Conservation (phyloP, 2,113 vertebrate species). For the Tonatia bakeri region DNA sequence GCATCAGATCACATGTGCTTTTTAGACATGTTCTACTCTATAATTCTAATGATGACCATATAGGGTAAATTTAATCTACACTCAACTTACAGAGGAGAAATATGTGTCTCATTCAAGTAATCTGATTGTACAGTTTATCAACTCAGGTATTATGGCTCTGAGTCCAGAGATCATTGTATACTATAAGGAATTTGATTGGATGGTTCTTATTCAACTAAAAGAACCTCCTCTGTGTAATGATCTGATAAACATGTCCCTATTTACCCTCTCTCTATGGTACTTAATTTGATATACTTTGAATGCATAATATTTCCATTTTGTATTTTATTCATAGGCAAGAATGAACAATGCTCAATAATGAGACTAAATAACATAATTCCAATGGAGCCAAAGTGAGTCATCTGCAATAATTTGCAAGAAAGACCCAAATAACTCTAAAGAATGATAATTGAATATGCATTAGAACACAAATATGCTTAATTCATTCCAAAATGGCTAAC, state of each 20-base stretch:
- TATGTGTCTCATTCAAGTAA: not conserved
- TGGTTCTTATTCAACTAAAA: conserved; percentile 3
- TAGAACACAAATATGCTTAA: conserved; percentile 34
- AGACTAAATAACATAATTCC: conserved; percentile 36
- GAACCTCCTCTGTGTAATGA: not conserved
- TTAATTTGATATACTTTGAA: conserved; percentile 46
- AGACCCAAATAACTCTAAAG: conserved; percentile 24
- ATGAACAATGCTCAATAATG: conserved; percentile 43
- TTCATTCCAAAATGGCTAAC: conserved; percentile 28
- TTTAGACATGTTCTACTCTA: not conserved
- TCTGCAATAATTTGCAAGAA: conserved; percentile 33
- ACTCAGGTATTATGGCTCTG: not conserved
- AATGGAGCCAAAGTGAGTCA: conserved; percentile 40
- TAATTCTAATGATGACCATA: not conserved
- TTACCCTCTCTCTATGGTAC: not conserved
- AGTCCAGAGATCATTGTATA: not conserved
- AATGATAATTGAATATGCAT: not conserved
- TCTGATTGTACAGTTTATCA: not conserved
- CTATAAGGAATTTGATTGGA: conserved; percentile 1
- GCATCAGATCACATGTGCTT: not conserved
- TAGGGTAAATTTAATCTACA: not conserved
- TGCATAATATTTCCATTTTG: conserved; percentile 46
- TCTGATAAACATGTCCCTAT: not conserved
- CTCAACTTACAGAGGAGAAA: not conserved
- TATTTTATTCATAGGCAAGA: conserved; percentile 44